Conservation (phyloP, 1,140 invertebrate genomes). For the Acyrthosiphon pisum region DNA sequence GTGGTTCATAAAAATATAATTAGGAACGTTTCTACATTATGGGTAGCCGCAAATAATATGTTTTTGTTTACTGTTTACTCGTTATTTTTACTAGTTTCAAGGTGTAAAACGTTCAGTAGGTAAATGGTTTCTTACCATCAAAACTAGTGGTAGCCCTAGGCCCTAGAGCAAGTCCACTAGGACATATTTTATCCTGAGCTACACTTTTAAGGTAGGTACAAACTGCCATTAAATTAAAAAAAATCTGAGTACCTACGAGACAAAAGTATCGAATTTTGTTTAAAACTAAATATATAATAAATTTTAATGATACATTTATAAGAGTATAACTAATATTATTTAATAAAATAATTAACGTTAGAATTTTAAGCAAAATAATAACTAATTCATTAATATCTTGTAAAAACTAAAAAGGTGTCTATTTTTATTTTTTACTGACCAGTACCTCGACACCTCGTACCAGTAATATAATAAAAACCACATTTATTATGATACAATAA, state of each 20-base stretch:
- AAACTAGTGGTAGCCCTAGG: background rate
- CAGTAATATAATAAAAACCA: background rate
- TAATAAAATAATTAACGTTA: background rate
- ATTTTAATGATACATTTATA: background rate
- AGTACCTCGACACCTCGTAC: too few species aligned
- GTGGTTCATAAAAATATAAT: background rate
- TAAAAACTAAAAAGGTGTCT: background rate
- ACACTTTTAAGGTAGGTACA: background rate
- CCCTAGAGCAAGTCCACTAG: background rate
- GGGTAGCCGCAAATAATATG: background rate
- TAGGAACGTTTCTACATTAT: background rate
- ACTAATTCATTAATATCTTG: background rate
- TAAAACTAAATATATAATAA: background rate
- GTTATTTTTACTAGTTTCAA: background rate
- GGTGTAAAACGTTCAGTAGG: background rate
- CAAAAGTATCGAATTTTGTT: background rate
- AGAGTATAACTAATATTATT: background rate
- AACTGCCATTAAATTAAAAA: background rate
- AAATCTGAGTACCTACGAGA: background rate
- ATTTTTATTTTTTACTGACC: background rate
- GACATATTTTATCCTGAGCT: background rate
- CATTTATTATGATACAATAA: background rate
- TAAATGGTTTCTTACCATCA: background rate
- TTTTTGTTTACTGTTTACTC: background rate
- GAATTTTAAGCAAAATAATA: background rate